Percentiles rank a stretch among this genome's conserved stretches.
Conservation (phyloP, 2,113 vertebrate genomes). For the Alligator sinensis region DNA sequence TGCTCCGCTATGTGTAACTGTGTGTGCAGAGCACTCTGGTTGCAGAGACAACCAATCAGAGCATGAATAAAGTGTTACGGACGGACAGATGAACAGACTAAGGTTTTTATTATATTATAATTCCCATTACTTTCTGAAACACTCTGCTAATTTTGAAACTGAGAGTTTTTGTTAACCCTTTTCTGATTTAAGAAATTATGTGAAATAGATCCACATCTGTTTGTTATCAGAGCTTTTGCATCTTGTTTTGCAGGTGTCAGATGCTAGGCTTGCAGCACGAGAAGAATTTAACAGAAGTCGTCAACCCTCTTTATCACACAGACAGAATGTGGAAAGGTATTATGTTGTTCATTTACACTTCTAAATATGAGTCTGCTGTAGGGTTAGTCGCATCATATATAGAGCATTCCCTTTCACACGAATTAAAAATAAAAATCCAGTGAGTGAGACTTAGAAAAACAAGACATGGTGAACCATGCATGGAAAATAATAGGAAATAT, state of each 20-base stretch:
- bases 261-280: slow-evolving; percentile 83
- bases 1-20: too few relatives aligned
- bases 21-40: too few relatives aligned
- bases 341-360: neutral
- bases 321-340: slow-evolving; percentile 86
- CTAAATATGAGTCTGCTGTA: neutral
- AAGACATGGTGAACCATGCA: neutral
- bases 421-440: neutral
- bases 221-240: neutral
- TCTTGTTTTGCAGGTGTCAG: slow-evolving; percentile 85
- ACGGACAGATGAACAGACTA: too few relatives aligned
- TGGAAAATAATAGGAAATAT: neutral
- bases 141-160: neutral
- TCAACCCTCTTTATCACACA: slow-evolving; percentile 82
- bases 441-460: neutral
- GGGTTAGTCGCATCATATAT: neutral
- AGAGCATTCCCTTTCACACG: neutral
- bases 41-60: too few relatives aligned
- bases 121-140: neutral
- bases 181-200: neutral
- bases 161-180: neutral
- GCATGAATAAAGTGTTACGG: too few relatives aligned
- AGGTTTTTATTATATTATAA: too few relatives aligned
- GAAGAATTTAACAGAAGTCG: slow-evolving; percentile 83
- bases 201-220: neutral